A percentile compares a stretch with the other conserved stretches of the same genome.
These are phyloP conservation scores for Zosterops hypoxanthus DNA, from an alignment of 2,113 vertebrate genomes.

Conservation along the genomic window DNA sequence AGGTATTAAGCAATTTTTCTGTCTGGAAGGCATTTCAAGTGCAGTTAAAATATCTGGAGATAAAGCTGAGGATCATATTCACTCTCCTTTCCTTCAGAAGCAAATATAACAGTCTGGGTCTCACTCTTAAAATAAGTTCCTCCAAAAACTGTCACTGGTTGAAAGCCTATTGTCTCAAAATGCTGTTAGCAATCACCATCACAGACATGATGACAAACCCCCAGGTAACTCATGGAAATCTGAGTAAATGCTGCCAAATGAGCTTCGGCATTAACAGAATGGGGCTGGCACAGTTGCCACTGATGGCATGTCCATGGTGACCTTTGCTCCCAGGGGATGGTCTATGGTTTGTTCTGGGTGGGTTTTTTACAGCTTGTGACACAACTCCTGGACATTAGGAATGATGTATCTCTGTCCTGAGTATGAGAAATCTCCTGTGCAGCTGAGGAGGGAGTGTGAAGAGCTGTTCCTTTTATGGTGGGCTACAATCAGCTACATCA, in stretches of 20 bases:
- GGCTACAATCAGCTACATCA: not conserved
- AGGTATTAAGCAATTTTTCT: not conserved
- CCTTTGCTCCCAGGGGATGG: not conserved
- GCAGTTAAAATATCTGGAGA: not conserved
- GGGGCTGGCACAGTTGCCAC: not conserved
- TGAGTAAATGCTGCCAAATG: not conserved
- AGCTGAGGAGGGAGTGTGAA: not conserved
- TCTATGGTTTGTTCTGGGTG: not conserved
- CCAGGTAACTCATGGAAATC: not conserved
- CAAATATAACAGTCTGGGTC: not conserved
- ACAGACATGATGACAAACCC: not conserved
- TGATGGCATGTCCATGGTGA: not conserved
- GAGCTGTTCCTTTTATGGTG: not conserved
- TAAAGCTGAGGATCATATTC: not conserved
- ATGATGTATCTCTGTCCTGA: not conserved
- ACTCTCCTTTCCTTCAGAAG: not conserved
- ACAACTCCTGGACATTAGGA: not conserved
- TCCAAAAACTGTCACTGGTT: not conserved
- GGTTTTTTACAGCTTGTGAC: not conserved
- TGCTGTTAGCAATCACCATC: not conserved
- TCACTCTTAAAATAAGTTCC: not conserved
- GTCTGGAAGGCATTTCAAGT: not conserved
- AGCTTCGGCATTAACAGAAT: not conserved
- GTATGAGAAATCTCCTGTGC: not conserved
- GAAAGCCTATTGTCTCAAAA: not conserved